Evolutionary conservation across 2,888 invertebrate genomes (phyloP).

Genomic region (Drosophila mimica): DNA sequence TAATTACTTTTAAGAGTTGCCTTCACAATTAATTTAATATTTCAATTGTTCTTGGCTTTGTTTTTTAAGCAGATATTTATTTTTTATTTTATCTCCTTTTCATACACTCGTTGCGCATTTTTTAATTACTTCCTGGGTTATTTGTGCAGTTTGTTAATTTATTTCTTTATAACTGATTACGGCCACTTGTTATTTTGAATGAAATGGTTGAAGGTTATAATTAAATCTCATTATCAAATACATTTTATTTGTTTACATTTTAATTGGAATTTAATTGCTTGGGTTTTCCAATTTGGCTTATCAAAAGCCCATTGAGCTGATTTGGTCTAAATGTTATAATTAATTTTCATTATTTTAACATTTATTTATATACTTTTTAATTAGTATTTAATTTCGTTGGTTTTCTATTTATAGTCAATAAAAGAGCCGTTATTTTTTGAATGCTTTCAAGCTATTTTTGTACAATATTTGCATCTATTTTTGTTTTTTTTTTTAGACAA

Average conservation of each 20-base stretch:
- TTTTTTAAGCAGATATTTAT: neutral
- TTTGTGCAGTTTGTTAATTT: constrained; percentile 5
- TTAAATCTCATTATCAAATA: neutral
- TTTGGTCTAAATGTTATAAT: neutral
- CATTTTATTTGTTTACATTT: neutral
- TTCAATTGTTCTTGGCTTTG: neutral
- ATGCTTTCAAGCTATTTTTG: neutral
- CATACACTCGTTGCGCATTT: neutral
- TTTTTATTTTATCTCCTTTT: neutral
- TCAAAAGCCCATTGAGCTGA: neutral
- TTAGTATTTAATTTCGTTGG: constrained; percentile 26
- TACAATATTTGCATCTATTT: too few species aligned
- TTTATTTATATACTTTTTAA: constrained; percentile 10
- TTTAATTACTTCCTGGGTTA: constrained; percentile 2
- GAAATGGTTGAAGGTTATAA: neutral
- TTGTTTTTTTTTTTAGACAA: neutral
- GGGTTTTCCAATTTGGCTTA: neutral
- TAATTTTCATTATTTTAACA: neutral
- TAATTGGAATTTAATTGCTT: neutral
- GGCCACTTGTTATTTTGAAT: constrained; percentile 5
- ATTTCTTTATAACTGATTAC: constrained; percentile 18
- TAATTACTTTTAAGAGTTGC: neutral
- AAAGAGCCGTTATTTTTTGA: neutral
- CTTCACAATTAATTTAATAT: neutral
- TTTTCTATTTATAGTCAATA: neutral